These are phyloP conservation scores for Natrix natrix DNA, from an alignment of 2,797 vertebrate species.

Conservation along the genomic window DNA sequence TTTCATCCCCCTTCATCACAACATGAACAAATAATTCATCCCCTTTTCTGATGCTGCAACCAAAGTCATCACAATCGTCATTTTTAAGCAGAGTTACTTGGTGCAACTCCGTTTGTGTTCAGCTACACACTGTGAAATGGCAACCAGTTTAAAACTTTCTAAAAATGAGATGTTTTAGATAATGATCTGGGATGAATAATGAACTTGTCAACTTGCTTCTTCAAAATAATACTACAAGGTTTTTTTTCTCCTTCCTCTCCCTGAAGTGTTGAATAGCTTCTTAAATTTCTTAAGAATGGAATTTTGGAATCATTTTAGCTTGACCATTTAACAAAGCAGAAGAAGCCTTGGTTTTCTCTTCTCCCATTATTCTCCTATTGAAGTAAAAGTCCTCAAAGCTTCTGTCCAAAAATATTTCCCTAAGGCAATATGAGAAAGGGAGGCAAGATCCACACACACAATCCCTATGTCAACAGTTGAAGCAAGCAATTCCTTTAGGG, in stretches of 20 bases:
- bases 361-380: conserved; percentile 12
- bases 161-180: neutral
- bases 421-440: conserved; percentile 24
- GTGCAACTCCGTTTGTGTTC: accelerated
- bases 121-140: accelerated
- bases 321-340: conserved; percentile 5
- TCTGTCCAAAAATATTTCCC: conserved; percentile 52
- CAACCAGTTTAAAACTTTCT: conserved; percentile 7
- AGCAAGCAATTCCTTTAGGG: conserved; percentile 55
- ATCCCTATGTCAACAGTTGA: conserved; percentile 20
- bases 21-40: neutral
- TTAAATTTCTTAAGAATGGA: conserved; percentile 24
- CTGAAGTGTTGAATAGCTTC: neutral
- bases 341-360: neutral
- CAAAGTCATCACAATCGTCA: neutral
- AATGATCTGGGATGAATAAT: accelerated
- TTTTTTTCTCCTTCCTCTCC: neutral
- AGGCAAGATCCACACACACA: neutral
- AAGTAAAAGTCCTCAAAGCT: conserved; percentile 47
- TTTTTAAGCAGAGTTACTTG: neutral
- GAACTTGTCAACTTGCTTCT: conserved; percentile 24
- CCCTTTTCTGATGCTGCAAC: neutral
- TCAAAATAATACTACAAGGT: conserved; percentile 25
- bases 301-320: conserved; percentile 31
- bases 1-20: neutral